These are phyloP conservation scores for Microchirus variegatus DNA, from an alignment of 2,797 vertebrate genomes.

Conservation along the genomic window DNA sequence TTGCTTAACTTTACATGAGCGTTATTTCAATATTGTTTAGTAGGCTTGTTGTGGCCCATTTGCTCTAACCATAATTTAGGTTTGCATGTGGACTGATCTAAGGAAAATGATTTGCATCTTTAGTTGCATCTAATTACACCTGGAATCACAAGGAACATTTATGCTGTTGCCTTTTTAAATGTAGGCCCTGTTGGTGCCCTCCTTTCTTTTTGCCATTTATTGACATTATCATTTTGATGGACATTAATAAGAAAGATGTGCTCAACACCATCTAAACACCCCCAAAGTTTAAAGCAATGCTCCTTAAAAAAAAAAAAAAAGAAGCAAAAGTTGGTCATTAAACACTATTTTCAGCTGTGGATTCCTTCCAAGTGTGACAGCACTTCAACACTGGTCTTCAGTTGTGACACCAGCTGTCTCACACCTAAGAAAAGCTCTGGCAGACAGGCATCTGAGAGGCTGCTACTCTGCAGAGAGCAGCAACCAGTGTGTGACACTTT, in stretches of 20 bases:
- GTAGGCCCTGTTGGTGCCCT: not conserved
- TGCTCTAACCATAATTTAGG: too few species aligned
- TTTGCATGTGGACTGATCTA: too few species aligned
- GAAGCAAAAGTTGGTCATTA: constrained; percentile 6
- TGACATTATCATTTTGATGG: not conserved
- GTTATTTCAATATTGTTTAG: too few species aligned
- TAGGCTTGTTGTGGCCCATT: too few species aligned
- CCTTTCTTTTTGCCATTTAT: not conserved
- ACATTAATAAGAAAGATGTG: not conserved
- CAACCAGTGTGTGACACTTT: constrained; percentile 47
- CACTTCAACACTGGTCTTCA: constrained; percentile 20
- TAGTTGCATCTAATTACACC: too few species aligned
- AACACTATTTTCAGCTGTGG: constrained; percentile 4
- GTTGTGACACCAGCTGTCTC: constrained; percentile 47
- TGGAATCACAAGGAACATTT: too few species aligned
- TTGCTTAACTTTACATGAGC: too few species aligned
- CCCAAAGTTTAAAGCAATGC: not conserved
- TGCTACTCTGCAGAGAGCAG: not conserved
- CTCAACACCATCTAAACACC: not conserved
- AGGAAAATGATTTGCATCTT: too few species aligned
- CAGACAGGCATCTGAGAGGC: constrained; percentile 35
- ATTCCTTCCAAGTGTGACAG: constrained; percentile 7
- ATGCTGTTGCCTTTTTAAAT: not conserved
- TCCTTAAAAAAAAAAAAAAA: constrained; percentile 14
- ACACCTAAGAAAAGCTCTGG: constrained; percentile 43